These are phyloP conservation scores for Penaeus vannamei DNA, from an alignment of 1,140 invertebrate genomes.

Conservation along the genomic window DNA sequence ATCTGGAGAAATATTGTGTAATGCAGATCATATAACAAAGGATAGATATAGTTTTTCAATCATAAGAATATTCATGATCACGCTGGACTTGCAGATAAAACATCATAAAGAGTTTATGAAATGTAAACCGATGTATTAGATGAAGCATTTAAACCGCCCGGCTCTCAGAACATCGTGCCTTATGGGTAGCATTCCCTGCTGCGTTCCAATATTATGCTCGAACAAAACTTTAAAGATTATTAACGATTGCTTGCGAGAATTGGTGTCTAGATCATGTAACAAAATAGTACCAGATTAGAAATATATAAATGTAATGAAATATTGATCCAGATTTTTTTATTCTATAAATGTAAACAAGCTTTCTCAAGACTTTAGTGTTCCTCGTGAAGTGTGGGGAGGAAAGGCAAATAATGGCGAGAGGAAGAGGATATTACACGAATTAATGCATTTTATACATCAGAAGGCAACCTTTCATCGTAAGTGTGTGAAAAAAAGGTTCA, in stretches of 20 bases:
- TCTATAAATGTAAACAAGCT: conserved; percentile 47
- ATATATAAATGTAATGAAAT: background rate
- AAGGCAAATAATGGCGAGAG: conserved; percentile 49
- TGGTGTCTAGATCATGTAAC: background rate
- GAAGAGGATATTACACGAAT: conserved; percentile 21
- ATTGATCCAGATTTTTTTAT: background rate
- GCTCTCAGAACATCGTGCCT: background rate
- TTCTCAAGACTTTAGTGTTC: conserved; percentile 40
- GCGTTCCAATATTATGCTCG: conserved; percentile 29
- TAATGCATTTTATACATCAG: conserved; percentile 45
- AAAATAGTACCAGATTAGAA: background rate
- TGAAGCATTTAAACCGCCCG: background rate
- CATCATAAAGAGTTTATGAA: background rate
- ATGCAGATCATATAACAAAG: no score
- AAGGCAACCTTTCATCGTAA: conserved; percentile 31
- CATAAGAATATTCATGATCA: no score
- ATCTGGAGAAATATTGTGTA: no score
- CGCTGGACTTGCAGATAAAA: background rate
- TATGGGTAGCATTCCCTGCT: conserved; percentile 48
- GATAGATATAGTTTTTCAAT: no score
- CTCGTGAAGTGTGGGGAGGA: conserved; percentile 20
- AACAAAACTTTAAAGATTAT: background rate
- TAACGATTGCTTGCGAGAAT: background rate
- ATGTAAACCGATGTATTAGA: background rate
- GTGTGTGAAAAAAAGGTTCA: background rate